Evolutionary conservation across 2,113 vertebrate species (phyloP).

Genomic region (Holacanthus passer): DNA sequence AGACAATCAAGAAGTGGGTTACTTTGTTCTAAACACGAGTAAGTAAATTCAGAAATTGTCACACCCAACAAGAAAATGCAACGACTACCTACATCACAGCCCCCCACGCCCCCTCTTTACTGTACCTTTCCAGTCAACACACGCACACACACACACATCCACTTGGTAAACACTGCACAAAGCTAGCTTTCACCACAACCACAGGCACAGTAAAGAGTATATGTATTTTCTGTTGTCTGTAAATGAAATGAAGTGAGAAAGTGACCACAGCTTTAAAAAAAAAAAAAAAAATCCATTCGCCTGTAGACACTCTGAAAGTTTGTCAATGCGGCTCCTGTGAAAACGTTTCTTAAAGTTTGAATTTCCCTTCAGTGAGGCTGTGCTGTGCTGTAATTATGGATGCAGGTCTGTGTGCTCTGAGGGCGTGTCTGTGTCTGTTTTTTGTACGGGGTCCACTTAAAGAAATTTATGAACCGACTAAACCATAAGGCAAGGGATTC

Average conservation of each 20-base stretch:
- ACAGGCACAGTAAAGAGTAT: slow-evolving; percentile 70
- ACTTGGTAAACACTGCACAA: slow-evolving; percentile 71
- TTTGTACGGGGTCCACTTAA: slow-evolving; percentile 8
- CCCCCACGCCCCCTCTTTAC: slow-evolving; percentile 24
- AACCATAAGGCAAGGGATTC: slow-evolving; percentile 63
- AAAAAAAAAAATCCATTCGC: slow-evolving; percentile 18
- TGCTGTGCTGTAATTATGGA: slow-evolving; percentile 21
- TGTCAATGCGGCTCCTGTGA: neutral
- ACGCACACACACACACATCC: slow-evolving; percentile 14
- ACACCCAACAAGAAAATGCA: slow-evolving; percentile 63
- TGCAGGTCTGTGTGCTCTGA: slow-evolving; percentile 50
- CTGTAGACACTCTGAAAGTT: slow-evolving; percentile 26
- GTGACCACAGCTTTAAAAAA: slow-evolving; percentile 37
- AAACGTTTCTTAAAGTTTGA: slow-evolving; percentile 9
- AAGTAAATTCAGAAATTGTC: slow-evolving; percentile 57
- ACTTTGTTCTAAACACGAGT: slow-evolving; percentile 63
- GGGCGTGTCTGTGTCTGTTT: slow-evolving; percentile 27
- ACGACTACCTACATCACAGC: slow-evolving; percentile 46
- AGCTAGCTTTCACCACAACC: slow-evolving; percentile 69
- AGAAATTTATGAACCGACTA: slow-evolving; percentile 19
- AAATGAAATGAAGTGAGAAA: slow-evolving; percentile 49
- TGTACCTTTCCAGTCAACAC: slow-evolving; percentile 40
- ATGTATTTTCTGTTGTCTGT: slow-evolving; percentile 35
- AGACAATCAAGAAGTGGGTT: slow-evolving; percentile 71
- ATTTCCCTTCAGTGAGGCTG: slow-evolving; percentile 10